Evolutionary conservation across 2,113 vertebrate species (phyloP).

Genomic region (Mohoua ochrocephala): DNA sequence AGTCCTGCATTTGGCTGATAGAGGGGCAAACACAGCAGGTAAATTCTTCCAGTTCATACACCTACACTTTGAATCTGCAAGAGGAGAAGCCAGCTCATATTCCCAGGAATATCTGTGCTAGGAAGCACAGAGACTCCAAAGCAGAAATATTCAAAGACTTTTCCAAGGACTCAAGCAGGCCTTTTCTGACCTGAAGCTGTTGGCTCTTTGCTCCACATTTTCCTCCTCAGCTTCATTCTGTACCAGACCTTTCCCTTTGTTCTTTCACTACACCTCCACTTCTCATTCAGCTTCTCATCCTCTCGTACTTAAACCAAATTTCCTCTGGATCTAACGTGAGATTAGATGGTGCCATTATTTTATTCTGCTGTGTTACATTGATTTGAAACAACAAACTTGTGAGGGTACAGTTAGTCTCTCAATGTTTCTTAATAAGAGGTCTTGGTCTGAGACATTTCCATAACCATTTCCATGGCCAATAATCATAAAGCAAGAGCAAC

Average conservation of each 20-base stretch:
- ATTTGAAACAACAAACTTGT: neutral
- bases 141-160: neutral
- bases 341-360: neutral
- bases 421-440: neutral
- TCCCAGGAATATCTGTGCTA: neutral
- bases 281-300: neutral
- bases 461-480: neutral
- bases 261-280: neutral
- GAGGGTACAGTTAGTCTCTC: neutral
- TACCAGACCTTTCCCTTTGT: neutral
- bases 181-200: neutral
- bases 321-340: neutral
- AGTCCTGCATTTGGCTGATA: neutral
- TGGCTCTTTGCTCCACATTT: neutral
- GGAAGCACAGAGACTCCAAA: neutral
- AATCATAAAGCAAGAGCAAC: neutral
- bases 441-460: neutral
- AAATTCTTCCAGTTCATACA: neutral
- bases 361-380: neutral
- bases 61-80: neutral
- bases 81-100: neutral
- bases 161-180: neutral
- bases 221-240: neutral
- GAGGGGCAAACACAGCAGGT: neutral
- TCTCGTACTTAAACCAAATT: neutral